Conservation (phyloP, 2,113 vertebrate species). For the Proterorhinus semilunaris region DNA sequence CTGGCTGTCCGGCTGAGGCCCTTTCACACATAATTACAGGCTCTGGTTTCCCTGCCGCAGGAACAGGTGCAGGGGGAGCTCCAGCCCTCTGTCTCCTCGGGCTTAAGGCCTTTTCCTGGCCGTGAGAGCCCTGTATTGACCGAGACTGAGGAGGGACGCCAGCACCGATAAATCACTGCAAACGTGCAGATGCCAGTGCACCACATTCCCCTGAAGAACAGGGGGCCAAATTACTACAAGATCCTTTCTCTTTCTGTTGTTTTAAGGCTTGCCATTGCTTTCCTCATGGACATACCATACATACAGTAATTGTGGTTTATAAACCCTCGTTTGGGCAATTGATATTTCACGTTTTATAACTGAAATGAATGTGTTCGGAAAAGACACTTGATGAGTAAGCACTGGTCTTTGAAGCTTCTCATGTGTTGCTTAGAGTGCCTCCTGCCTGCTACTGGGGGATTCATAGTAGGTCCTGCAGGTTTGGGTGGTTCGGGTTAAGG, state of each 20-base stretch:
- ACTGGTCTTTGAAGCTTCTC: too few species aligned
- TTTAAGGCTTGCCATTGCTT: conserved; percentile 57
- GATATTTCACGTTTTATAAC: too few species aligned
- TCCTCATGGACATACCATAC: neutral
- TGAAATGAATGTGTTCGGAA: too few species aligned
- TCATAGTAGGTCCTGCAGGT: too few species aligned
- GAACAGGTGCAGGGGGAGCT: conserved; percentile 75
- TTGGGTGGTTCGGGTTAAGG: too few species aligned
- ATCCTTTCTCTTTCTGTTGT: conserved; percentile 74
- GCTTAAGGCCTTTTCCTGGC: conserved; percentile 73
- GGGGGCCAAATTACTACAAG: conserved; percentile 68
- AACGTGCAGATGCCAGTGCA: conserved; percentile 74
- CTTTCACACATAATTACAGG: conserved; percentile 76
- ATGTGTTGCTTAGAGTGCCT: too few species aligned
- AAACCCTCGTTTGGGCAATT: too few species aligned
- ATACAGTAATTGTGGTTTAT: too few species aligned
- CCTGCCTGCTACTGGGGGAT: too few species aligned
- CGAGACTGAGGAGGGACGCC: conserved; percentile 55
- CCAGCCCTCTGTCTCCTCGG: conserved; percentile 69
- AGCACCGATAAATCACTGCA: conserved; percentile 71
- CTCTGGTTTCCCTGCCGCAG: conserved; percentile 59
- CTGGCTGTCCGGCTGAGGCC: conserved; percentile 61
- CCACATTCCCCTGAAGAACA: conserved; percentile 70
- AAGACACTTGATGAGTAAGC: too few species aligned
- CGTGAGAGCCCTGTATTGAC: conserved; percentile 63